These are phyloP conservation scores for Thelaira solivaga DNA, from an alignment of 2,888 invertebrate genomes.

Conservation along the genomic window DNA sequence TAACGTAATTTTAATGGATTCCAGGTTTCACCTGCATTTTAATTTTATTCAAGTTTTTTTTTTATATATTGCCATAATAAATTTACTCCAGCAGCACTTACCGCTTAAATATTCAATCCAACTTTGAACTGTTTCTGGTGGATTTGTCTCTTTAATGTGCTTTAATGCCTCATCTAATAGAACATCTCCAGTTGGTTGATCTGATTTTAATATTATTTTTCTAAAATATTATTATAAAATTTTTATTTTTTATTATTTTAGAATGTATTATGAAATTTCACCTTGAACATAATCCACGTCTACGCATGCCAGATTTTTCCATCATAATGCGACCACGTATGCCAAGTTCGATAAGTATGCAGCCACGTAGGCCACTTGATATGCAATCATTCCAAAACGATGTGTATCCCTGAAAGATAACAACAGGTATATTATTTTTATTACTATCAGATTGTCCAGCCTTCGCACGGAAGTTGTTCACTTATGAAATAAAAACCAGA, in stretches of 20 bases:
- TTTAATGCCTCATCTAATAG: constrained; percentile 95
- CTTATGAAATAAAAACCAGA: no score
- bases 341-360: constrained; percentile 98
- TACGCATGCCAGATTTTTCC: constrained; percentile 97
- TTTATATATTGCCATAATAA: not conserved
- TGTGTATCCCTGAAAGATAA: constrained; percentile 90
- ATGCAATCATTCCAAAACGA: constrained; percentile 99
- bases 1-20: constrained; percentile 98
- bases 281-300: constrained; percentile 92
- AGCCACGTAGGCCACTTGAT: constrained; percentile 98
- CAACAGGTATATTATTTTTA: not conserved
- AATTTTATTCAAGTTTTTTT: not conserved
- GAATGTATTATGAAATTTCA: constrained; percentile 72
- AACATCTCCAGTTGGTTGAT: constrained; percentile 98
- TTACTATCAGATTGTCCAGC: no score
- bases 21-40: constrained; percentile 93
- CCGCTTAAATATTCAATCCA: constrained; percentile 99
- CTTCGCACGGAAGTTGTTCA: no score
- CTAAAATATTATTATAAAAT: constrained; percentile 75
- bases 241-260: not conserved
- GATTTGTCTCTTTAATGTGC: constrained; percentile 98
- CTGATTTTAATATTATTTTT: constrained; percentile 88
- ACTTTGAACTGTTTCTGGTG: constrained; percentile 97
- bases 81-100: constrained; percentile 75
- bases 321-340: constrained; percentile 96